These are phyloP conservation scores for Mallotus villosus DNA, from an alignment of 2,797 vertebrate species.

Conservation along the genomic window DNA sequence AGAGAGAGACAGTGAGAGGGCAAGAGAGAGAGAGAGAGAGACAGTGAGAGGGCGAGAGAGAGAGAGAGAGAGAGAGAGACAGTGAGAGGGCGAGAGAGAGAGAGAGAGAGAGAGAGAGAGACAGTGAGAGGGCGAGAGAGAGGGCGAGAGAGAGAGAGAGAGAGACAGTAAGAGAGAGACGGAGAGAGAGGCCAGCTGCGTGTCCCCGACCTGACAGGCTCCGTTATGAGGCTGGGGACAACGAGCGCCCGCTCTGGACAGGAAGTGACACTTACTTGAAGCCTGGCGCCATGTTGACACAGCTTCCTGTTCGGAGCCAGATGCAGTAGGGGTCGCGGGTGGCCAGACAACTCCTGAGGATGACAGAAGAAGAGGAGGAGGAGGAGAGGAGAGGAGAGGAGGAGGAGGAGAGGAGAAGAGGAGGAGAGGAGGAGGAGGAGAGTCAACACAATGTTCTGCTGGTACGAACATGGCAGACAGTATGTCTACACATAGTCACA, in stretches of 20 bases:
- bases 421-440: neutral
- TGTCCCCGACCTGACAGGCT: neutral
- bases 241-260: too few relatives aligned
- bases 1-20: conserved; percentile 32
- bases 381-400: neutral
- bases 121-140: neutral
- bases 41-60: neutral
- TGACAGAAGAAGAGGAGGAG: neutral
- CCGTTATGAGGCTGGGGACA: too few relatives aligned
- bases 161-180: neutral
- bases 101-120: conserved; percentile 45
- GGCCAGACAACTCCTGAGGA: conserved; percentile 78
- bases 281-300: conserved; percentile 71
- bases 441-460: neutral
- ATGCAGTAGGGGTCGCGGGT: conserved; percentile 88
- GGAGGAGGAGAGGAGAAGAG: neutral
- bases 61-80: neutral
- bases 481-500: neutral
- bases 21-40: neutral
- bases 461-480: neutral
- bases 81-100: conserved; percentile 33
- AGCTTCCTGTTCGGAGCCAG: conserved; percentile 80
- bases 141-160: neutral
- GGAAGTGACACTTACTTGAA: conserved; percentile 71
- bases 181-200: neutral